phyloP scores from a whole-genome alignment of 2,888 invertebrate genomes.

The Sipha maydis region DNA sequence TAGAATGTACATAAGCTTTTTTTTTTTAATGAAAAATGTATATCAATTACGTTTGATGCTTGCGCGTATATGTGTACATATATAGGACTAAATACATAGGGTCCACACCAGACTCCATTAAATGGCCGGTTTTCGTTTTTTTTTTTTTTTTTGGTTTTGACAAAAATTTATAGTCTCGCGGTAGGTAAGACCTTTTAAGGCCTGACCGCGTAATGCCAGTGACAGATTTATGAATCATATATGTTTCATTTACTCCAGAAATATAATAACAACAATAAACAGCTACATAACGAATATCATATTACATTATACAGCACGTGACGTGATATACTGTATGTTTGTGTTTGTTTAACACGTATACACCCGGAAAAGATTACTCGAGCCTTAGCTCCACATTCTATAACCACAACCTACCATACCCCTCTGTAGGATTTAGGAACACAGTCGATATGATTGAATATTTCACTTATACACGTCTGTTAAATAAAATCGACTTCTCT shows the following conservation, averaged over 20 bases:
- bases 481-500: background rate
- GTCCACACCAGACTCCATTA: conserved; percentile 50
- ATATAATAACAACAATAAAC: conserved; percentile 53
- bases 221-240: conserved; percentile 61
- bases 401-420: background rate
- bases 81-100: conserved; percentile 33
- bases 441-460: background rate
- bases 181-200: conserved; percentile 61
- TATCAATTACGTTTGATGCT: conserved; percentile 51
- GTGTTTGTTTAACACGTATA: background rate
- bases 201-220: conserved; percentile 56
- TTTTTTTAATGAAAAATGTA: conserved; percentile 57
- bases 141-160: conserved; percentile 49
- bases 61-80: background rate
- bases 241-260: conserved; percentile 59
- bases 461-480: background rate
- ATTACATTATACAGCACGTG: background rate
- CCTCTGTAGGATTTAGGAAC: background rate
- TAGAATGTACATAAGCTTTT: conserved; percentile 38
- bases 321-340: conserved; percentile 37
- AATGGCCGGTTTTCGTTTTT: conserved; percentile 40
- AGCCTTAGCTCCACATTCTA: background rate
- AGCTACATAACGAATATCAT: conserved; percentile 35
- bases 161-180: conserved; percentile 57
- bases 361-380: conserved; percentile 2